A percentile compares a stretch with the other conserved stretches of the same genome.
These are phyloP conservation scores for Ligdia adustata DNA, from an alignment of 2,888 invertebrate genomes.

Conservation along the genomic window DNA sequence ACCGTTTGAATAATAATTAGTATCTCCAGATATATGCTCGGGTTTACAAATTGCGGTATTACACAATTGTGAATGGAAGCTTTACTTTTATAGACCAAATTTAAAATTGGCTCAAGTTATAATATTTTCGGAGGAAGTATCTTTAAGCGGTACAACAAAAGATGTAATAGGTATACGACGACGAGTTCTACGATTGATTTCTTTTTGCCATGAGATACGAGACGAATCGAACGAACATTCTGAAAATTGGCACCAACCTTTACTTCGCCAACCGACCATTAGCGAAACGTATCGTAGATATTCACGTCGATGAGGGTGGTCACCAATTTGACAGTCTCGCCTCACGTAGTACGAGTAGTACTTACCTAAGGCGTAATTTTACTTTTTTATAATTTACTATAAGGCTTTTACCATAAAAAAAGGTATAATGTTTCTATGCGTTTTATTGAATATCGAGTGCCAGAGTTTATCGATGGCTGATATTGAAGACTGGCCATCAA, in stretches of 20 bases:
- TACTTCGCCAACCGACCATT: not conserved
- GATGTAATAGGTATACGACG: too few species aligned
- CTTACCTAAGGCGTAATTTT: conserved; percentile 29
- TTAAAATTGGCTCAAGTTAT: too few species aligned
- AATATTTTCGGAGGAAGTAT: too few species aligned
- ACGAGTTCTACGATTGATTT: conserved; percentile 5
- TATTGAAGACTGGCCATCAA: conserved; percentile 59
- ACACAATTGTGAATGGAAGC: too few species aligned
- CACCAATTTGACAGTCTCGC: conserved; percentile 31
- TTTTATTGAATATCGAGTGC: conserved; percentile 54
- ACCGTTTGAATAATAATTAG: too few species aligned
- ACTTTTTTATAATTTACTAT: conserved; percentile 35
- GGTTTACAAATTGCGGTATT: not conserved
- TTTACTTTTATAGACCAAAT: too few species aligned
- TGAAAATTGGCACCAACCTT: conserved; percentile 2
- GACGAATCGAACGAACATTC: conserved; percentile 12
- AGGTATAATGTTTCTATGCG: conserved; percentile 22
- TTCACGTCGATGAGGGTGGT: conserved; percentile 32
- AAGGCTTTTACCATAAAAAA: conserved; percentile 35
- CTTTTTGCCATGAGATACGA: conserved; percentile 4
- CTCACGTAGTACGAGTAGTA: too few species aligned
- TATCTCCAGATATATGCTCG: not conserved
- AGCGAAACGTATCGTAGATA: conserved; percentile 6
- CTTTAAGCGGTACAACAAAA: too few species aligned
- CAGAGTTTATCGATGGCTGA: conserved; percentile 58